These are phyloP conservation scores for Catharus ustulatus DNA, from an alignment of 2,797 vertebrate species.

Conservation along the genomic window DNA sequence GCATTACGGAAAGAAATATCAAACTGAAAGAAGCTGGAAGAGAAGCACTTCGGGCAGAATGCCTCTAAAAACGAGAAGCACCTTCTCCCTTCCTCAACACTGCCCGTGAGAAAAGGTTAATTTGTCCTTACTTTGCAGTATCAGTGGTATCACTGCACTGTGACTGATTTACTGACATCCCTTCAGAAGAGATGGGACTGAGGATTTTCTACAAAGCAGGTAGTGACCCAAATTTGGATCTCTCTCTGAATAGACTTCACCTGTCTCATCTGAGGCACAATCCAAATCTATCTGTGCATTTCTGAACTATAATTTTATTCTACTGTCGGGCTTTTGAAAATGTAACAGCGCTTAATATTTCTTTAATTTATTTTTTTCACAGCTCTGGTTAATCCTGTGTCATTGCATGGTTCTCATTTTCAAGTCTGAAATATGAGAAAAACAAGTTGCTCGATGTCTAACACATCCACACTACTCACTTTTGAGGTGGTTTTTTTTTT, in stretches of 20 bases:
- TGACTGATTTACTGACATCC: not conserved
- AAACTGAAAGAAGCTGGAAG: not conserved
- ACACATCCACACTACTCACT: not conserved
- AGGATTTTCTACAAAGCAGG: not conserved
- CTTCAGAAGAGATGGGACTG: not conserved
- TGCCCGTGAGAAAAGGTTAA: not conserved
- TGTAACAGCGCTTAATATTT: not conserved
- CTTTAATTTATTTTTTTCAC: not conserved
- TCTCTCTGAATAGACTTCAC: not conserved
- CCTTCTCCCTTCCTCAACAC: not conserved
- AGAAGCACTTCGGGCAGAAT: not conserved
- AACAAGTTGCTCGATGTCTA: not conserved
- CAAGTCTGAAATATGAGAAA: slow-evolving; percentile 24
- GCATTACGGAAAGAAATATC: slow-evolving; percentile 53
- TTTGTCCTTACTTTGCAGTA: not conserved
- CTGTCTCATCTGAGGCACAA: not conserved
- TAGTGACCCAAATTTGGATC: not conserved
- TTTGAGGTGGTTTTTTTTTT: not conserved
- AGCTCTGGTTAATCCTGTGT: slow-evolving; percentile 22
- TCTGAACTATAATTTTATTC: not conserved
- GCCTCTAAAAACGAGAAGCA: not conserved
- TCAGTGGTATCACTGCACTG: not conserved
- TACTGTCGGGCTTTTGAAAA: not conserved
- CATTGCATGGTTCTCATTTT: not conserved
- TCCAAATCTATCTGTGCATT: not conserved